Base-by-base conservation (phyloP, 2,113 vertebrate genomes). In the Lasiurus cinereus region DNA sequence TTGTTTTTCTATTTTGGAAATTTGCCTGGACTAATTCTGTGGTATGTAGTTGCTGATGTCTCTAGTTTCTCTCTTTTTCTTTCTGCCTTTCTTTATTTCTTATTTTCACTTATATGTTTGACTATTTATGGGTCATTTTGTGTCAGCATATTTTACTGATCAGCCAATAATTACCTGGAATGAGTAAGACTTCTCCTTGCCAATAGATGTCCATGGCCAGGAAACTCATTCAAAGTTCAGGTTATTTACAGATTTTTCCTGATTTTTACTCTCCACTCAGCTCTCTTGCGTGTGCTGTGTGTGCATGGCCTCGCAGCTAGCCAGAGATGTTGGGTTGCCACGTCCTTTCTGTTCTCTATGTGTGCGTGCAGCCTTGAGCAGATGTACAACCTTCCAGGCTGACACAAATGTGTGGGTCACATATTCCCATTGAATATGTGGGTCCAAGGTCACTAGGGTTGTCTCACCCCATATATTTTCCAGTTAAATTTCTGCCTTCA, bases 1-100 rank as follows among this genome's bases (percentile, higher is more conserved):
- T 77, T 77, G 19, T 72, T 33, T 72, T 8, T n/a, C 16, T 43
- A 6, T 88, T 92, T 87, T 92, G 67, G 19, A 31, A 76, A 46
- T 85, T 16, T 73, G 21, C n/a, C 31, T 70, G 33, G 77, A 54
- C 59, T 62, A 62, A 43, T 52, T 72, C 31, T 78, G 59, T 78
- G 31, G 43, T 66, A 12, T 59, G 27, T n/a, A 46, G 64, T 56
- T 24, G n/a, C 18, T 69, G 73, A 67, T n/a, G 9, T 78, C 64
- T 83, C 39, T 70, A 62, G 6, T 29, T 62, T 19, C 31, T 31
- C 59, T 69, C 31, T 54, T 16, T 43, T 66, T 29, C 33, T 46
- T 36, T 33, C 6, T 67, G n/a, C 16, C 24, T 29, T 39, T 39
- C 39, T 39, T 39, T 39, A 39, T 39, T 39, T 39, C 39, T 39